Conservation (phyloP, 1,140 invertebrate species). For the Ericerus pela region DNA sequence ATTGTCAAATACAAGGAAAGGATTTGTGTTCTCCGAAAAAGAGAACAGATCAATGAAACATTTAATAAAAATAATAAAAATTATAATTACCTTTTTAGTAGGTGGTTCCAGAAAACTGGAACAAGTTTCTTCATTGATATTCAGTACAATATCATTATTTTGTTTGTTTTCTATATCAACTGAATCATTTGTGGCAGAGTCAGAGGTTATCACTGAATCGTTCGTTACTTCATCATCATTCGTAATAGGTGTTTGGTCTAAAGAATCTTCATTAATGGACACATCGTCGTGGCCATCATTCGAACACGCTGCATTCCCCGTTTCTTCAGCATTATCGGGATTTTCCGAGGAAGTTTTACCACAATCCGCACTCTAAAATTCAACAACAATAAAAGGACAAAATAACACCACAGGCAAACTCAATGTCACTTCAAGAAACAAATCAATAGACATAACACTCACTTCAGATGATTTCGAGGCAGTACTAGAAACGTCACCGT, state of each 20-base stretch:
- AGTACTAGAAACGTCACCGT: constrained; percentile 21
- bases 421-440: background rate
- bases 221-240: constrained; percentile 28
- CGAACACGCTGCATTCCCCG: constrained; percentile 23
- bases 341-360: constrained; percentile 36
- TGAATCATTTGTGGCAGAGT: constrained; percentile 16
- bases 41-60: background rate
- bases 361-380: constrained; percentile 5
- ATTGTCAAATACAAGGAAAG: too few species aligned
- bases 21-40: too few species aligned
- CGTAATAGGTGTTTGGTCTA: constrained; percentile 40
- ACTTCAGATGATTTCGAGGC: constrained; percentile 21
- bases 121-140: constrained; percentile 5
- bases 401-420: background rate
- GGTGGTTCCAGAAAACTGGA: constrained; percentile 5
- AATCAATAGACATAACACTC: background rate
- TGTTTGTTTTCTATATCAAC: background rate
- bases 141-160: background rate
- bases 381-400: constrained; percentile 6
- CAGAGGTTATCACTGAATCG: constrained; percentile 22
- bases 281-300: constrained; percentile 37
- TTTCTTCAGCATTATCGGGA: constrained; percentile 30
- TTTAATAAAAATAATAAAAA: background rate
- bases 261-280: constrained; percentile 53
- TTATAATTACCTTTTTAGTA: background rate